These are phyloP conservation scores for Corythornis madagascariensis DNA, from an alignment of 2,113 vertebrate species.

Conservation along the genomic window DNA sequence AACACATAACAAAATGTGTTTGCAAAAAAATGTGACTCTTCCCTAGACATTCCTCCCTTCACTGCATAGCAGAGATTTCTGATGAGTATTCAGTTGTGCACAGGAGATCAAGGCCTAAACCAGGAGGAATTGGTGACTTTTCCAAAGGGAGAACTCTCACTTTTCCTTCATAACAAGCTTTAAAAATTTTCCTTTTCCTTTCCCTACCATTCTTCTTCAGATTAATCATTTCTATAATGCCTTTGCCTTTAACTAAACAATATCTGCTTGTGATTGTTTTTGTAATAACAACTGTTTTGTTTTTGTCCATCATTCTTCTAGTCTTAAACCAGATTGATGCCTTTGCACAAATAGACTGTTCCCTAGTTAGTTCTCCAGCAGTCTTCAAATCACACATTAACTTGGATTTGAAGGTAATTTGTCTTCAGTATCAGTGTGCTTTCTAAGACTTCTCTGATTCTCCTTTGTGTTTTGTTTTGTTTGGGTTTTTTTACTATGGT, in stretches of 20 bases:
- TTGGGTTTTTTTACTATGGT: neutral
- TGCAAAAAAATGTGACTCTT: neutral
- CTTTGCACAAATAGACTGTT: slow-evolving; percentile 71
- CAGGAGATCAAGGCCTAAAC: neutral
- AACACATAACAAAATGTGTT: neutral
- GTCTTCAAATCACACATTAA: slow-evolving; percentile 66
- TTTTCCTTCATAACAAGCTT: neutral
- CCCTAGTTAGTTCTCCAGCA: slow-evolving; percentile 60
- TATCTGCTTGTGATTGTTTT: neutral
- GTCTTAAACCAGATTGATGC: slow-evolving; percentile 69
- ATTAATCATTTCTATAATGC: neutral
- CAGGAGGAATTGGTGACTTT: neutral
- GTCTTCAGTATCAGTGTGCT: neutral
- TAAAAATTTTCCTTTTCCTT: neutral
- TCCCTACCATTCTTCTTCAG: neutral
- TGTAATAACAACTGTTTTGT: neutral
- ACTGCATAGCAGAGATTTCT: neutral
- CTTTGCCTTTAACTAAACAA: neutral
- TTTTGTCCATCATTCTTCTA: slow-evolving; percentile 50
- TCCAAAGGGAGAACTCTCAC: neutral
- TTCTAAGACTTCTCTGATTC: neutral
- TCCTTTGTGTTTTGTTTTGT: neutral
- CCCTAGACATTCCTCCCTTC: neutral
- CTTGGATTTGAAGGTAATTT: slow-evolving; percentile 75
- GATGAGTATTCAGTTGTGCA: neutral